Percentiles rank a stretch among this genome's conserved stretches.
Evolutionary conservation across 2,888 invertebrate genomes (phyloP).

Genomic region (Cyrtodaria siliqua): DNA sequence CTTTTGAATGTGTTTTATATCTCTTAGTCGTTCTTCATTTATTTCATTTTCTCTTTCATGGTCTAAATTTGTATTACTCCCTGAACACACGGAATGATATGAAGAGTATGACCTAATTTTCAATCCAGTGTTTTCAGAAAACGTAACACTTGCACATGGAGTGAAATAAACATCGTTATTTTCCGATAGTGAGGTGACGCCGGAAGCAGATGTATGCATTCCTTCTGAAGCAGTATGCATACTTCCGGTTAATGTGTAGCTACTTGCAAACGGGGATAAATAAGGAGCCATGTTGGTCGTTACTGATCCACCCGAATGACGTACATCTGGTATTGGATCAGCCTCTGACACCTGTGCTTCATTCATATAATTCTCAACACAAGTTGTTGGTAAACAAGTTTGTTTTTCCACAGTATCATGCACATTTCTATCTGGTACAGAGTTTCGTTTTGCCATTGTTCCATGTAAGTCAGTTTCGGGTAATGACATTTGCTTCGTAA

Average conservation of each 20-base stretch:
- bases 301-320: constrained; percentile 20
- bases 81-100: constrained; percentile 33
- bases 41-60: constrained; percentile 39
- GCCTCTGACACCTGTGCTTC: too few species aligned
- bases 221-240: constrained; percentile 60
- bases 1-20: constrained; percentile 13
- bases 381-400: too few species aligned
- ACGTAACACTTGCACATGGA: constrained; percentile 27
- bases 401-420: too few species aligned
- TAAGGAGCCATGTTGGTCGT: constrained; percentile 6
- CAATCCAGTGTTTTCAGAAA: constrained; percentile 18
- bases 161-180: constrained; percentile 36
- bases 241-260: constrained; percentile 50
- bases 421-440: too few species aligned
- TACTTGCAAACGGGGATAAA: constrained; percentile 39
- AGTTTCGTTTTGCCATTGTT: too few species aligned
- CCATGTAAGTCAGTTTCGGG: too few species aligned
- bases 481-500: too few species aligned
- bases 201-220: constrained; percentile 43
- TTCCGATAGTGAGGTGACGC: constrained; percentile 48
- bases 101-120: constrained; percentile 31
- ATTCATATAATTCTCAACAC: too few species aligned
- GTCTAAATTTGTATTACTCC: constrained; percentile 4
- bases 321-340: too few species aligned
- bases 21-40: constrained; percentile 48